phyloP scores from a whole-genome alignment of 2,797 vertebrate species.

The Balearica regulorum region DNA sequence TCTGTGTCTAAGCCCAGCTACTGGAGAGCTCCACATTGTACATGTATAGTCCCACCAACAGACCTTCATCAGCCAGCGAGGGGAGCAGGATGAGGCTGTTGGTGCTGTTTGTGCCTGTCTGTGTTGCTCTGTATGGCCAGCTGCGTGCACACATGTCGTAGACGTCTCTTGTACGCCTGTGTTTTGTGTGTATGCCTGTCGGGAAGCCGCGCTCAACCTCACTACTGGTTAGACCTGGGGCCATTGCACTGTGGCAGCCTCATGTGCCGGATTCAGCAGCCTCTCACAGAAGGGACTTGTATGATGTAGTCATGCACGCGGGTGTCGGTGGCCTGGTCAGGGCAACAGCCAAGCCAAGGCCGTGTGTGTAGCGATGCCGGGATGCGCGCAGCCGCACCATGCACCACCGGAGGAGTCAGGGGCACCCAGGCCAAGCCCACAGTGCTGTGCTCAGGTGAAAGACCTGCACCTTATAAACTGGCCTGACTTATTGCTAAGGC shows the following conservation, averaged over 20 bases:
- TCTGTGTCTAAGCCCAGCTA: neutral
- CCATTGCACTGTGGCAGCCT: neutral
- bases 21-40: neutral
- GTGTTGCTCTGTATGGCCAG: neutral
- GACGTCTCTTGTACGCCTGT: neutral
- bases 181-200: neutral
- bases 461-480: no score
- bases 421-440: neutral
- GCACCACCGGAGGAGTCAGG: neutral
- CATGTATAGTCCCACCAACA: neutral
- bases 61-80: neutral
- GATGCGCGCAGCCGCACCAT: no score
- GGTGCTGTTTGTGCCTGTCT: neutral
- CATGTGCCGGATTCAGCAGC: neutral
- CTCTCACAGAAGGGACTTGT: neutral
- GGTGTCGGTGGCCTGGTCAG: neutral
- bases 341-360: neutral
- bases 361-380: accelerated
- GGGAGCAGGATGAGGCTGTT: neutral
- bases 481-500: neutral
- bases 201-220: neutral
- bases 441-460: neutral
- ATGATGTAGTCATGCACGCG: no score
- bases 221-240: neutral
- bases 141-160: neutral